Evolutionary conservation across 1,140 invertebrate species (phyloP).

Genomic region (Agrilus planipennis): DNA sequence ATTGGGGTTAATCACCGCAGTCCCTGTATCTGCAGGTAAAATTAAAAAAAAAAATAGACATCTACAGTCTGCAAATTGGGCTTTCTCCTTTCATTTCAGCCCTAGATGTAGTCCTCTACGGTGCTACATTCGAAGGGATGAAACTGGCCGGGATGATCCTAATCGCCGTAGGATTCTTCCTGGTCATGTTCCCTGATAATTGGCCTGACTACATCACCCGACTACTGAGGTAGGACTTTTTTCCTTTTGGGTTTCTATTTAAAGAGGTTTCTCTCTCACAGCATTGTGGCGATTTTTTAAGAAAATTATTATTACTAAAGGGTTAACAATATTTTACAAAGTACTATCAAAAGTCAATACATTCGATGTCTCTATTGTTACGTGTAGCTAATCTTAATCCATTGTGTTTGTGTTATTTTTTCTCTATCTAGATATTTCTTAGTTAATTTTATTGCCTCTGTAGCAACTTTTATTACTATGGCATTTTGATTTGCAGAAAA

Average conservation of each 20-base stretch:
- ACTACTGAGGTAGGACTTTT: constrained; percentile 55
- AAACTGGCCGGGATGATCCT: constrained; percentile 85
- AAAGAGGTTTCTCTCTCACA: no score
- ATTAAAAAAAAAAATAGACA: neutral
- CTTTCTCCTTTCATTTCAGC: constrained; percentile 35
- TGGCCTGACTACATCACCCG: constrained; percentile 90
- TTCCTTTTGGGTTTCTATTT: neutral
- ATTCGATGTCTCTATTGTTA: no score
- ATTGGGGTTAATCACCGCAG: constrained; percentile 78
- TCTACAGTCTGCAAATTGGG: neutral
- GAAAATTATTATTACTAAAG: no score
- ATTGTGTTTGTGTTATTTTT: no score
- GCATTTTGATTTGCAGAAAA: constrained; percentile 30
- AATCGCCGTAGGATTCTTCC: constrained; percentile 80
- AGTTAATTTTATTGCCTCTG: no score
- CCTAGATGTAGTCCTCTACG: constrained; percentile 74
- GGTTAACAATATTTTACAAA: no score
- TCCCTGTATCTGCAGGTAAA: constrained; percentile 84
- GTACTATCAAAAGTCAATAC: no score
- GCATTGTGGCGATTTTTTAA: no score
- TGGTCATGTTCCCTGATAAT: constrained; percentile 90
- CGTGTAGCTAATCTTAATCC: no score
- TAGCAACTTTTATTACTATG: no score
- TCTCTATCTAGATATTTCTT: no score
- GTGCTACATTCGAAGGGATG: constrained; percentile 81